phyloP scores from a whole-genome alignment of 2,113 vertebrate species.

The Daphoenositta chrysoptera region DNA sequence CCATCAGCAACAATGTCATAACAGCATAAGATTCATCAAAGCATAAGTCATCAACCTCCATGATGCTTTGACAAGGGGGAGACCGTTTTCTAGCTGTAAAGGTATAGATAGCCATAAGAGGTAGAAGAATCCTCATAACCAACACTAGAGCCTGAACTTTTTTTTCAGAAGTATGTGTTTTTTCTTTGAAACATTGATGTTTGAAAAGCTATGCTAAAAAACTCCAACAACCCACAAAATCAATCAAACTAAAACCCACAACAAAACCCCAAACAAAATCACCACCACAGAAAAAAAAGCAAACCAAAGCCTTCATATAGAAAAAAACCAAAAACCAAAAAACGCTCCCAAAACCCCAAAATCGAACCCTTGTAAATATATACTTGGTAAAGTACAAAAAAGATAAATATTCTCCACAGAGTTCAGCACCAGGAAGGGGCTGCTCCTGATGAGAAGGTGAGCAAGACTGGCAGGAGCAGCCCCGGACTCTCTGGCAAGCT shows the following conservation, averaged over 20 bases:
- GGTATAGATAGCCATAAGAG: not conserved
- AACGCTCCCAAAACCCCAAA: rapidly evolving
- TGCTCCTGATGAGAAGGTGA: not conserved
- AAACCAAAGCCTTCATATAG: not conserved
- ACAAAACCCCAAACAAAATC: not conserved
- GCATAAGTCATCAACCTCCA: not conserved
- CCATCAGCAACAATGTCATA: not conserved
- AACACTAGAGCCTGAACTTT: not conserved
- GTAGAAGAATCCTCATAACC: not conserved
- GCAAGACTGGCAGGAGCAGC: not conserved
- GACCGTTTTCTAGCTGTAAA: not conserved
- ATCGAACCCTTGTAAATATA: not conserved
- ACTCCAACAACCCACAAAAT: not conserved
- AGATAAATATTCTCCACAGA: not conserved
- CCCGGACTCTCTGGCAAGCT: not conserved
- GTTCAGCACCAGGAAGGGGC: not conserved
- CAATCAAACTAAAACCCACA: not conserved
- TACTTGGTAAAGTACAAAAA: not conserved
- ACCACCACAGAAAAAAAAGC: too few species aligned
- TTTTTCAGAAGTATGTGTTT: not conserved
- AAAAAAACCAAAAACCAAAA: not conserved
- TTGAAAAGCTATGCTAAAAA: not conserved
- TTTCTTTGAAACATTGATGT: not conserved
- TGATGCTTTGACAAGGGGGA: not conserved
- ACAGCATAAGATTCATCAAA: not conserved